phyloP scores from a whole-genome alignment of 2,797 vertebrate genomes.

The Lates japonicus region DNA sequence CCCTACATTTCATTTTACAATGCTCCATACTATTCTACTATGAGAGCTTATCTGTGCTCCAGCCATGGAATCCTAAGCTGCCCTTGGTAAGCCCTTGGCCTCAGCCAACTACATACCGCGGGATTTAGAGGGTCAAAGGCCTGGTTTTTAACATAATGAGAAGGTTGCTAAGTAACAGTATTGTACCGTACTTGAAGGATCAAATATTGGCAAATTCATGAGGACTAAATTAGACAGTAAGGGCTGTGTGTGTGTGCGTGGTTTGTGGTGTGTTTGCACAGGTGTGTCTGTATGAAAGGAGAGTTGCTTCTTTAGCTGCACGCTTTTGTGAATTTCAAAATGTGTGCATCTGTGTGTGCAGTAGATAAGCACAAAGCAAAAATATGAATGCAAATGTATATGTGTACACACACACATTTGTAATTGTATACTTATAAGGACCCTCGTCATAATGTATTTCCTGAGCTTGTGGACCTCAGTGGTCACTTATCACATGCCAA shows the following conservation, averaged over 20 bases:
- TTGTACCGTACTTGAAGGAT: constrained; percentile 66
- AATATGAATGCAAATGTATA: constrained; percentile 9
- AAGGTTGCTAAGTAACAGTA: constrained; percentile 79
- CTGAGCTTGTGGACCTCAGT: not conserved
- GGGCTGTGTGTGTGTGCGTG: constrained; percentile 40
- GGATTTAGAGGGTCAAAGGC: constrained; percentile 73
- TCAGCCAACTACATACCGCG: constrained; percentile 65
- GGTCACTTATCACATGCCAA: not conserved
- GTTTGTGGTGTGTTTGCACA: constrained; percentile 35
- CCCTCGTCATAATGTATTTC: not conserved
- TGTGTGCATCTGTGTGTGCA: constrained; percentile 1
- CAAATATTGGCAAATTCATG: constrained; percentile 62
- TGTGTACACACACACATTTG: not conserved
- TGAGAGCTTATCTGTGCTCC: constrained; percentile 76
- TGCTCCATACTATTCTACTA: constrained; percentile 78
- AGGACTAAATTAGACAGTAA: constrained; percentile 59
- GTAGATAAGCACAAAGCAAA: not conserved
- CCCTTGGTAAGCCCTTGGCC: constrained; percentile 78
- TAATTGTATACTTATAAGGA: not conserved
- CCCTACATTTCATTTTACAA: constrained; percentile 70
- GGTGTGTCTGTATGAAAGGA: constrained; percentile 27
- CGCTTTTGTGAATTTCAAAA: constrained; percentile 41
- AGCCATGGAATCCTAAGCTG: constrained; percentile 77
- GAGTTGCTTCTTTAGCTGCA: constrained; percentile 1
- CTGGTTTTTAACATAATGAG: constrained; percentile 75